These are phyloP conservation scores for Dysmachus trigonus DNA, from an alignment of 2,888 invertebrate genomes.

Conservation along the genomic window DNA sequence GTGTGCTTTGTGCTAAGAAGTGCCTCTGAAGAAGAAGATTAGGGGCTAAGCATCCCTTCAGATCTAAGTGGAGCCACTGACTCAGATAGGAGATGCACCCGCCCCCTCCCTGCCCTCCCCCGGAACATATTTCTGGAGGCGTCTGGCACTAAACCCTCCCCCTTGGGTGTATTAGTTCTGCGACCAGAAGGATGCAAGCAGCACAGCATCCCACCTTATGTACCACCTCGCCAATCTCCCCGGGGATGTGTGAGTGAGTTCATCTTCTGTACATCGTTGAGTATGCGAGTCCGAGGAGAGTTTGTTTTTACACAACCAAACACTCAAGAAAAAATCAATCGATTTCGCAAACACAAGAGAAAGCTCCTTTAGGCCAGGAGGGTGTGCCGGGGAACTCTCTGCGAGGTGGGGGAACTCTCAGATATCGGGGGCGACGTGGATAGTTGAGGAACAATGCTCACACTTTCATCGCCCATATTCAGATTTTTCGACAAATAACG, in stretches of 20 bases:
- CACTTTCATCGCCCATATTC: constrained; percentile 4
- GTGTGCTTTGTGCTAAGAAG: constrained; percentile 29
- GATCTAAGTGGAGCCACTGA: not conserved
- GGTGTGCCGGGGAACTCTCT: not conserved
- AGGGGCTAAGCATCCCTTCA: constrained; percentile 5
- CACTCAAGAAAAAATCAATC: constrained; percentile 33
- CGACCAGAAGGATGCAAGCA: not conserved
- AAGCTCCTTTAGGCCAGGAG: not conserved
- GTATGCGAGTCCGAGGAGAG: constrained; percentile 12
- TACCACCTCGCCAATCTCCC: not conserved
- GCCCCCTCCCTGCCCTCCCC: not conserved
- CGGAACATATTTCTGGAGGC: not conserved
- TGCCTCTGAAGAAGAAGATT: constrained; percentile 24
- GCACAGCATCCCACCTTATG: constrained; percentile 5
- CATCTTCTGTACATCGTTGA: not conserved
- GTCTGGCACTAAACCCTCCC: not conserved
- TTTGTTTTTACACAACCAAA: constrained; percentile 28
- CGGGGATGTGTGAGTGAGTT: constrained; percentile 2
- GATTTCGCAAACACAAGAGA: constrained; percentile 24
- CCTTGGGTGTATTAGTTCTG: not conserved
- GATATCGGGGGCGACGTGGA: not conserved
- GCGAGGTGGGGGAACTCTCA: not conserved
- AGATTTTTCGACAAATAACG: constrained; percentile 9
- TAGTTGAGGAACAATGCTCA: constrained; percentile 7
- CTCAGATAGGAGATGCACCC: not conserved